Evolutionary conservation across 2,113 vertebrate species (phyloP).

Genomic region (Notarius lentiginosus): DNA sequence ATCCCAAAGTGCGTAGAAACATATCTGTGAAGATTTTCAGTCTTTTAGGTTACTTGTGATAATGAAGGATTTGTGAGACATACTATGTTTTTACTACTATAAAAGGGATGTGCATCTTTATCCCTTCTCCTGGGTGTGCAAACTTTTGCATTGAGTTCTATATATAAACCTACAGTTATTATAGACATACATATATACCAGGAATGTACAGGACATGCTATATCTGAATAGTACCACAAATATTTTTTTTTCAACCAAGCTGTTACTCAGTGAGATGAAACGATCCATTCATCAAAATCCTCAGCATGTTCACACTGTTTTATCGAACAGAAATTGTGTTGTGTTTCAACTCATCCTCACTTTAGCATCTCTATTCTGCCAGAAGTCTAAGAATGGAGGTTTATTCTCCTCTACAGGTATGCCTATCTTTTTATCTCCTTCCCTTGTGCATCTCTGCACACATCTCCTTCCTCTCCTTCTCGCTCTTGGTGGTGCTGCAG

Average conservation of each 20-base stretch:
- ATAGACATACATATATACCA: background rate
- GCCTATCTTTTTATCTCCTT: background rate
- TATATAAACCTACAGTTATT: background rate
- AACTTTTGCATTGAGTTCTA: background rate
- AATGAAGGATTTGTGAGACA: background rate
- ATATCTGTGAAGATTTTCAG: no score
- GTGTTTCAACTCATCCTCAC: background rate
- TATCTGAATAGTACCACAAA: background rate
- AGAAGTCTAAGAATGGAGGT: background rate
- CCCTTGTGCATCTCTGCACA: background rate
- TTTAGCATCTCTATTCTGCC: background rate
- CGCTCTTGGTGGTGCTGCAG: conserved; percentile 14
- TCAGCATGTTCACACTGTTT: no score
- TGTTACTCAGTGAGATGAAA: background rate
- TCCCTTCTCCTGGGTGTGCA: background rate
- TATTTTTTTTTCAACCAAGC: background rate
- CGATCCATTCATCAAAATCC: background rate
- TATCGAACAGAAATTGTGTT: no score
- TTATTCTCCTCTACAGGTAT: background rate
- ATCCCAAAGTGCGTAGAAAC: no score
- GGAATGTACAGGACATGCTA: background rate
- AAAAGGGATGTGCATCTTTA: background rate
- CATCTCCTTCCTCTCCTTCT: background rate
- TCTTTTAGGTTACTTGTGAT: background rate
- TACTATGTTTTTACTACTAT: background rate